A percentile compares a stretch with the other conserved stretches of the same genome.
Conservation (phyloP, 2,888 invertebrate species). For the Tricholauxania praeusta region DNA sequence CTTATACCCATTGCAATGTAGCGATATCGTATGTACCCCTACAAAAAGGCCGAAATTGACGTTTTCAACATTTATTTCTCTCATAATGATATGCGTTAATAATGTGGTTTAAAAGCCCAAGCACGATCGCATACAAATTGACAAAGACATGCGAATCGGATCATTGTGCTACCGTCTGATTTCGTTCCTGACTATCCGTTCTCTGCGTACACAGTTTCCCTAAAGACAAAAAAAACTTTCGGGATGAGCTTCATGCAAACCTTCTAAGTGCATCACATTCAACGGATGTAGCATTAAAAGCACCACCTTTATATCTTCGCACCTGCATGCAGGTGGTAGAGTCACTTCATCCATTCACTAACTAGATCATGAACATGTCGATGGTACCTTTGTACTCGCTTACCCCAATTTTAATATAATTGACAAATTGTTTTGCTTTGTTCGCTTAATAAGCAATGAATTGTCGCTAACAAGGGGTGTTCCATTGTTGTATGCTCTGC, state of each 20-base stretch:
- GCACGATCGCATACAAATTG: conserved; percentile 61
- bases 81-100: conserved; percentile 61
- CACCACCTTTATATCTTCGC: conserved; percentile 34
- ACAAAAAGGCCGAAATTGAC: background rate
- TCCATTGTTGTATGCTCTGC: too few species aligned
- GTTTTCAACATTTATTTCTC: background rate
- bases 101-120: conserved; percentile 53
- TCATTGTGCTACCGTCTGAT: conserved; percentile 26
- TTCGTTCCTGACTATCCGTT: conserved; percentile 31
- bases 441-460: conserved; percentile 31
- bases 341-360: conserved; percentile 1
- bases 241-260: conserved; percentile 21
- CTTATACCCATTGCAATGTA: background rate
- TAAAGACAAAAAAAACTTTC: conserved; percentile 14
- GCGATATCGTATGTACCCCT: background rate
- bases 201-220: background rate
- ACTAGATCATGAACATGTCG: conserved; percentile 26
- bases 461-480: conserved; percentile 33
- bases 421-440: conserved; percentile 59
- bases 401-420: conserved; percentile 61
- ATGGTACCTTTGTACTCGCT: background rate
- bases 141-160: conserved; percentile 61
- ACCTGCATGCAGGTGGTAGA: conserved; percentile 62
- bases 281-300: conserved; percentile 27
- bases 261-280: conserved; percentile 19